phyloP scores from a whole-genome alignment of 2,113 vertebrate genomes.

The Entomyzon cyanotis region DNA sequence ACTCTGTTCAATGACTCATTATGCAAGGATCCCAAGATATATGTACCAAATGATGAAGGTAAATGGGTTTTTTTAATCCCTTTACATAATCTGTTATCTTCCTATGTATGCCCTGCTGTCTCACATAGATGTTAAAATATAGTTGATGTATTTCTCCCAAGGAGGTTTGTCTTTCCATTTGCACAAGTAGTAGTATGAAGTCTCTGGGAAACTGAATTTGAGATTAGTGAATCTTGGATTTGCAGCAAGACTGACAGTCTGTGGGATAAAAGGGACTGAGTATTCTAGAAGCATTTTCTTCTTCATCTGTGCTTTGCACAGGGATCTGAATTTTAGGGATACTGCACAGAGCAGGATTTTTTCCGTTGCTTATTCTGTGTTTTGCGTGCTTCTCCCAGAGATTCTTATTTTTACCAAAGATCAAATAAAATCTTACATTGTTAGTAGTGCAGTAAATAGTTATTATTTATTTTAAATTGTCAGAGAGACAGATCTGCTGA shows the following conservation, averaged over 20 bases:
- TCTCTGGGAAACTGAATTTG: not conserved
- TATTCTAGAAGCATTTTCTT: not conserved
- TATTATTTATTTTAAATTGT: not conserved
- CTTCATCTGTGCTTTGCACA: not conserved
- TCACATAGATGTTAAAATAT: not conserved
- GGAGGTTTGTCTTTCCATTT: not conserved
- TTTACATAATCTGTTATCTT: not conserved
- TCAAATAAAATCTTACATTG: not conserved
- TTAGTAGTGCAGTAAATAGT: not conserved
- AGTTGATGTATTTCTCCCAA: not conserved
- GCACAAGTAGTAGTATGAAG: not conserved
- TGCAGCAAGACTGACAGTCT: not conserved
- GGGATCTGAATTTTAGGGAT: not conserved
- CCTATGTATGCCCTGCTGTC: not conserved
- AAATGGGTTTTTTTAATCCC: not conserved
- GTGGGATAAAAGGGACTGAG: not conserved
- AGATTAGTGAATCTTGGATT: not conserved
- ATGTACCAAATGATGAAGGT: not conserved
- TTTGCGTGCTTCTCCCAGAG: not conserved
- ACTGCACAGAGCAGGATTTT: not conserved
- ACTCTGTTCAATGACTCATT: not conserved
- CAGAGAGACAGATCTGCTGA: not conserved
- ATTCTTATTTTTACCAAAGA: not conserved
- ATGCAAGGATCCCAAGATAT: constrained; percentile 23
- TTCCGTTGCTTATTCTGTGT: not conserved